Conservation (phyloP, 2,797 vertebrate species). For the Odontamblyopus rebecca region DNA sequence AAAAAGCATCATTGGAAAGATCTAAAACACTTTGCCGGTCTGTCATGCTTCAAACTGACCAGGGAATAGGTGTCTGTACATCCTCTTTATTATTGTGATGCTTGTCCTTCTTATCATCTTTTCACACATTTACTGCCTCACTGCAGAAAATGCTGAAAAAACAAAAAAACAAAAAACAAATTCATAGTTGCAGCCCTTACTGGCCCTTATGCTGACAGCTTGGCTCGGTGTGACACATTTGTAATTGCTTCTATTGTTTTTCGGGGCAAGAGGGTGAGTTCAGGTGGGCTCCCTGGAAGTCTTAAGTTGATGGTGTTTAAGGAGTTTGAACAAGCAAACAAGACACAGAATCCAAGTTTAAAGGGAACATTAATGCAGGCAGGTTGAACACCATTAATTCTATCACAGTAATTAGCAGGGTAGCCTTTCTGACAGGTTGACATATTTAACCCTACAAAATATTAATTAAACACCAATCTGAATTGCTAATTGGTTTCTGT, state of each 20-base stretch:
- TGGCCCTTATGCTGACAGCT: conserved; percentile 1
- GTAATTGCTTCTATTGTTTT: conserved; percentile 13
- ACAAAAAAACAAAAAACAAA: neutral
- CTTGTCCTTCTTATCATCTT: too few species aligned
- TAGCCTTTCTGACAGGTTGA: conserved; percentile 41
- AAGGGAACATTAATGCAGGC: conserved; percentile 5
- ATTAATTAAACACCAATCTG: conserved; percentile 47
- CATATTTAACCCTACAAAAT: conserved; percentile 50
- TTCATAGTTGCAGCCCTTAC: neutral
- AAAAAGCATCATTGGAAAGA: too few species aligned
- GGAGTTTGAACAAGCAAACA: conserved; percentile 10
- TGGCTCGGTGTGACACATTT: neutral
- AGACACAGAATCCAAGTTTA: conserved; percentile 1
- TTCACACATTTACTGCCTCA: too few species aligned
- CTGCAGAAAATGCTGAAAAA: too few species aligned
- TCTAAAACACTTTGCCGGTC: too few species aligned
- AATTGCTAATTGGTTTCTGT: conserved; percentile 45
- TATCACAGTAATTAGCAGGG: conserved; percentile 36
- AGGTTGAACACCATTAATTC: conserved; percentile 29
- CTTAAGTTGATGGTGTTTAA: neutral
- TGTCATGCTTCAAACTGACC: too few species aligned
- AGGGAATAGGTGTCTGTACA: too few species aligned
- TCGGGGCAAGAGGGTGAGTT: neutral
- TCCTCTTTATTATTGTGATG: too few species aligned
- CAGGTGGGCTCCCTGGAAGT: neutral